A percentile compares a stretch with the other conserved stretches of the same genome.
Conservation (phyloP, 2,888 invertebrate species). For the Unio pictorum region DNA sequence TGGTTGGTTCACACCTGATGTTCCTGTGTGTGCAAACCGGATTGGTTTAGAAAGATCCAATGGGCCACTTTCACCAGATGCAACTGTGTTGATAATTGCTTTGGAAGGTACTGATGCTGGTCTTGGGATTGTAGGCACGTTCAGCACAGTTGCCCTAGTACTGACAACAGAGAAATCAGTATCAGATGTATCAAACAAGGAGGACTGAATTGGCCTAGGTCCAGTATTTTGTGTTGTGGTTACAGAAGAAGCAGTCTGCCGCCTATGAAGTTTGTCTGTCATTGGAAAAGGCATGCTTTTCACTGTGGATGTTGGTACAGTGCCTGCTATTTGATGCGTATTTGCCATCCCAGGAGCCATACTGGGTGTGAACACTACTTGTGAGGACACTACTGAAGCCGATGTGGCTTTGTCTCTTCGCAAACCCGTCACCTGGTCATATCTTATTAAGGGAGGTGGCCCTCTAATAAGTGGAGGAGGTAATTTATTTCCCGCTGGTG, state of each 20-base stretch:
- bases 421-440: slow-evolving; percentile 23
- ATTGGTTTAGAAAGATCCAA: neutral
- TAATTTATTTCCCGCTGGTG: neutral
- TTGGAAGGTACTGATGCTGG: slow-evolving; percentile 9
- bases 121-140: slow-evolving; percentile 39
- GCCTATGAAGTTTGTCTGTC: slow-evolving; percentile 20
- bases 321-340: slow-evolving; percentile 8
- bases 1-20: neutral
- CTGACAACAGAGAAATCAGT: slow-evolving; percentile 15
- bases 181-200: slow-evolving; percentile 29
- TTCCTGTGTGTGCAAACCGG: neutral
- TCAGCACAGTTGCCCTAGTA: slow-evolving; percentile 36
- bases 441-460: slow-evolving; percentile 43
- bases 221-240: slow-evolving; percentile 3
- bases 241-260: slow-evolving; percentile 1
- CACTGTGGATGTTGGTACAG: slow-evolving; percentile 4
- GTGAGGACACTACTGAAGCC: neutral
- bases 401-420: slow-evolving; percentile 2
- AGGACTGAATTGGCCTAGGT: slow-evolving; percentile 24
- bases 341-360: neutral
- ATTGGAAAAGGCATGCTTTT: slow-evolving; percentile 15
- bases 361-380: slow-evolving; percentile 1
- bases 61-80: neutral
- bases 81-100: neutral
- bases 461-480: slow-evolving; percentile 48